Conservation (phyloP, 2,797 vertebrate genomes). For the Todus mexicanus region DNA sequence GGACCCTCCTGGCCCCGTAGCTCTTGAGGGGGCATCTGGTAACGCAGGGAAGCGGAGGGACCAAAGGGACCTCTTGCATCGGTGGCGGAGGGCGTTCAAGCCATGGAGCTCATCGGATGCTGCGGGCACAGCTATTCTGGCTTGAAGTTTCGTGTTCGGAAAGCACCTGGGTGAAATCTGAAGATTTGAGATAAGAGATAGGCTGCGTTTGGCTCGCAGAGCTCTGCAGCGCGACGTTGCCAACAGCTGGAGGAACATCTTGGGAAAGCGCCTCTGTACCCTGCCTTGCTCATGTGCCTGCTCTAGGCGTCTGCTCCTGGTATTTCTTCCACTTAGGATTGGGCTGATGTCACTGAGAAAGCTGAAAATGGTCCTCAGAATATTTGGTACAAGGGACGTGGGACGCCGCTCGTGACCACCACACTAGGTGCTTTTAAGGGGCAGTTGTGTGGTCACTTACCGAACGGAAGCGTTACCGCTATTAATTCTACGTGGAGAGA, state of each 20-base stretch:
- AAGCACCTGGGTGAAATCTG: not conserved
- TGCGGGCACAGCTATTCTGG: fast-evolving
- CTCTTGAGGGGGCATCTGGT: not conserved
- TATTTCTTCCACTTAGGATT: not conserved
- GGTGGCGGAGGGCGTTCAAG: fast-evolving
- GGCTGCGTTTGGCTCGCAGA: fast-evolving
- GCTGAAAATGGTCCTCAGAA: not conserved
- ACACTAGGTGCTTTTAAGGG: not conserved
- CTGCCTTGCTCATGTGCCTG: not conserved
- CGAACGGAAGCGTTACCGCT: not conserved
- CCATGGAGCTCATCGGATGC: fast-evolving
- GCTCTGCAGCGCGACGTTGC: fast-evolving
- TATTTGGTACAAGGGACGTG: not conserved
- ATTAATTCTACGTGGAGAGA: fast-evolving
- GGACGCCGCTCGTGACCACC: not conserved
- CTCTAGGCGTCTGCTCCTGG: not conserved
- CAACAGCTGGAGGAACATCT: not conserved
- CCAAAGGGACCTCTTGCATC: fast-evolving
- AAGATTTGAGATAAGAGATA: not conserved
- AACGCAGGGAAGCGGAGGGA: not conserved
- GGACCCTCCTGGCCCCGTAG: fast-evolving
- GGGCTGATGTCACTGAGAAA: not conserved
- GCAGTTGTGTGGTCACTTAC: not conserved
- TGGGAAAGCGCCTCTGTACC: not conserved
- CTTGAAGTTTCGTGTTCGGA: not conserved